Conservation (phyloP, 2,113 vertebrate genomes). For the Choloepus hoffmanni region DNA sequence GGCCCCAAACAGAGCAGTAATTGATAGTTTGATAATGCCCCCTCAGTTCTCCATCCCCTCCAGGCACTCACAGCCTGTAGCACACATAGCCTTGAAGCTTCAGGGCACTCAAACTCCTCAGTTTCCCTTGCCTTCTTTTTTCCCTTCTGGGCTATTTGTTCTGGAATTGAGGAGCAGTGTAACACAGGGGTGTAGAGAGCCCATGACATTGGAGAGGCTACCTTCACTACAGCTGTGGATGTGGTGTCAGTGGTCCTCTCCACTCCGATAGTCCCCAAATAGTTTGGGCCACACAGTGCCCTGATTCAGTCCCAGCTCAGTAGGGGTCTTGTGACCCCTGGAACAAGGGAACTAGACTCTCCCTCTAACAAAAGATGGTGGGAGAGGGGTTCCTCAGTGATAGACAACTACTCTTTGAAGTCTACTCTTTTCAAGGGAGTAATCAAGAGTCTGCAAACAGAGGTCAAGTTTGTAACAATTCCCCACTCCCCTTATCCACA, state of each 20-base stretch:
- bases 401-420: too few relatives aligned
- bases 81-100: not conserved
- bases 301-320: not conserved
- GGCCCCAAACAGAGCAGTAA: not conserved
- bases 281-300: not conserved
- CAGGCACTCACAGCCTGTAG: not conserved
- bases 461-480: not conserved
- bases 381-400: not conserved
- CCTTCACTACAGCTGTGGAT: not conserved
- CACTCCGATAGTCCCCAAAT: not conserved
- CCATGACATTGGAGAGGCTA: accelerated
- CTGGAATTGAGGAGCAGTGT: not conserved
- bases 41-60: not conserved
- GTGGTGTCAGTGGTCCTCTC: too few relatives aligned
- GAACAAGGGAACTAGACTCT: not conserved
- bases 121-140: not conserved
- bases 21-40: not conserved
- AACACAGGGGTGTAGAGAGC: not conserved
- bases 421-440: not conserved
- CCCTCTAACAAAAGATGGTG: not conserved
- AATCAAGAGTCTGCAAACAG: not conserved
- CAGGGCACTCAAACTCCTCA: not conserved
- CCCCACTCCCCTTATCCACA: not conserved
- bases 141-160: not conserved
- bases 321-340: too few relatives aligned